These are phyloP conservation scores for Andrena bucephala DNA, from an alignment of 2,888 invertebrate genomes.

Conservation along the genomic window DNA sequence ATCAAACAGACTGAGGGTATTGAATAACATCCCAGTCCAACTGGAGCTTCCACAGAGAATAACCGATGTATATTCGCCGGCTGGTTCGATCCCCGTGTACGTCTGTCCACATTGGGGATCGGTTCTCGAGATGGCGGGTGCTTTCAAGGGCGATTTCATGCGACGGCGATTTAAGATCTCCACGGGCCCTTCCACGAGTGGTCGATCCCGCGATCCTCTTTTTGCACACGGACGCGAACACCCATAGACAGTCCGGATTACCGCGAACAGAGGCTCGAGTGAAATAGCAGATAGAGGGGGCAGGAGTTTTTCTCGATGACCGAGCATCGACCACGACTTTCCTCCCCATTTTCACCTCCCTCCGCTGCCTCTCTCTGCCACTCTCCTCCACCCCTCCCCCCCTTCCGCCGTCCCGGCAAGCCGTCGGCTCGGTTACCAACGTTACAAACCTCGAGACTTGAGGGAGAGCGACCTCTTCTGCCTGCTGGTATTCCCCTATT, in stretches of 20 bases:
- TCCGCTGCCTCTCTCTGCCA: slow-evolving; percentile 17
- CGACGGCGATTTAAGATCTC: slow-evolving; percentile 57
- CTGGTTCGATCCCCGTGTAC: slow-evolving; percentile 7
- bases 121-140: slow-evolving; percentile 56
- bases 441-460: slow-evolving; percentile 72
- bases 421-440: slow-evolving; percentile 67
- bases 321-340: slow-evolving; percentile 68
- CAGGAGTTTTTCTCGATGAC: slow-evolving; percentile 71
- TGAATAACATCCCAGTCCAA: slow-evolving; percentile 33
- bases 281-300: slow-evolving; percentile 36
- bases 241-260: slow-evolving; percentile 49
- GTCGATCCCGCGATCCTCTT: slow-evolving; percentile 29
- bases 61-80: slow-evolving; percentile 50
- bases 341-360: slow-evolving; percentile 45
- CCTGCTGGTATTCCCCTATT: slow-evolving; percentile 31
- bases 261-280: slow-evolving; percentile 39
- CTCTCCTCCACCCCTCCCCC: background rate
- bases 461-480: slow-evolving; percentile 47
- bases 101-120: slow-evolving; percentile 48
- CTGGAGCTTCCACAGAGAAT: slow-evolving; percentile 27
- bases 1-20: slow-evolving; percentile 20
- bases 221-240: slow-evolving; percentile 46
- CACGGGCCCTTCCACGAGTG: slow-evolving; percentile 19
- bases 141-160: slow-evolving; percentile 62
- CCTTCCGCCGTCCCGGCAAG: slow-evolving; percentile 33